phyloP scores from a whole-genome alignment of 2,113 vertebrate species.

The Oreotragus oreotragus region DNA sequence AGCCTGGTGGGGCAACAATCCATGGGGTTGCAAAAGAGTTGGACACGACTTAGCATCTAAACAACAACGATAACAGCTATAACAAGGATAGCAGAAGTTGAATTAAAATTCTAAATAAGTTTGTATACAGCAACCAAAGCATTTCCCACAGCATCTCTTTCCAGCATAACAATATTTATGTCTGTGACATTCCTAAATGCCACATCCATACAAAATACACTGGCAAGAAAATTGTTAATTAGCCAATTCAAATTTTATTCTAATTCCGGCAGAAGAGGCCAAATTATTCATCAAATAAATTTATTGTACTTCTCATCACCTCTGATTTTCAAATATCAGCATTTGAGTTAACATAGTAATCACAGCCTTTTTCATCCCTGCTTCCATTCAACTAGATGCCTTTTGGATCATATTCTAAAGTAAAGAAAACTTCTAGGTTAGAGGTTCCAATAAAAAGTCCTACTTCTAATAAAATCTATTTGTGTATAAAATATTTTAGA shows the following conservation, averaged over 20 bases:
- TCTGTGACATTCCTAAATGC: not conserved
- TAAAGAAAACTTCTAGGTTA: not conserved
- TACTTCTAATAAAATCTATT: not conserved
- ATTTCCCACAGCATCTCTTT: not conserved
- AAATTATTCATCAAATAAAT: not conserved
- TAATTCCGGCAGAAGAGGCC: not conserved
- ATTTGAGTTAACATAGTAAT: not conserved
- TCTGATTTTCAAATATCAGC: constrained; percentile 12
- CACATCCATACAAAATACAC: not conserved
- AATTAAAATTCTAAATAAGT: not conserved
- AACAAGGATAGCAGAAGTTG: not conserved
- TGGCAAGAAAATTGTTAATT: not conserved
- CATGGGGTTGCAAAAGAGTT: not conserved
- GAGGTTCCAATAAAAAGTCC: not conserved
- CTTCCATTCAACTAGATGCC: not conserved
- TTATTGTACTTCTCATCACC: not conserved
- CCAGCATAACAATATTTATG: too few species aligned
- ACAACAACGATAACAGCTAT: not conserved
- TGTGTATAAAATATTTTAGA: not conserved
- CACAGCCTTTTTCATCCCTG: not conserved
- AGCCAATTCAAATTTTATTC: not conserved
- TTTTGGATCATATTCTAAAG: not conserved
- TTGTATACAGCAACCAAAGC: not conserved
- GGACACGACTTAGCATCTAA: not conserved
- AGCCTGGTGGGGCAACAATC: not conserved